Evolutionary conservation across 2,113 vertebrate species (phyloP).

Genomic region (Pandion haliaetus): DNA sequence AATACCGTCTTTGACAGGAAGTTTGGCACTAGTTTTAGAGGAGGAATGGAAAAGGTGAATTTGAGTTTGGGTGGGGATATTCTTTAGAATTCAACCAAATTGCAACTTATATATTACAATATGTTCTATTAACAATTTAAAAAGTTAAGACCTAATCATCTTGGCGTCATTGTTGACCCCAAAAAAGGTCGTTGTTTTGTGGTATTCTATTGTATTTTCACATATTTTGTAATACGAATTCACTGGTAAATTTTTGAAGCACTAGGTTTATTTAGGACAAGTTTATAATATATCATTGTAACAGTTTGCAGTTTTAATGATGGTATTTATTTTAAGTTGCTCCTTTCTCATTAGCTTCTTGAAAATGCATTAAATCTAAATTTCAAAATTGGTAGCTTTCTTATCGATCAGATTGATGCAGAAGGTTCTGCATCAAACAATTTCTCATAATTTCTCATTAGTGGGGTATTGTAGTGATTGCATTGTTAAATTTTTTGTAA

Average conservation of each 20-base stretch:
- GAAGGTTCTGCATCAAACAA: conserved; percentile 38
- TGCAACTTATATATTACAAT: conserved; percentile 62
- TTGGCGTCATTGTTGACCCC: conserved; percentile 39
- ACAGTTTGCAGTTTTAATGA: conserved; percentile 69
- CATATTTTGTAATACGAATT: conserved; percentile 70
- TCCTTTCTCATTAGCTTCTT: conserved; percentile 71
- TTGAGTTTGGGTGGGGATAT: conserved; percentile 29
- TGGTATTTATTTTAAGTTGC: conserved; percentile 69
- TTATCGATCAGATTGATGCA: conserved; percentile 60
- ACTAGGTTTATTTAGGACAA: conserved; percentile 69
- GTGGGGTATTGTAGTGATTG: conserved; percentile 57
- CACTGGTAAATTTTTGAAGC: conserved; percentile 70
- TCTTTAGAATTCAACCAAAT: conserved; percentile 74
- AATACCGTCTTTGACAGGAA: conserved; percentile 49
- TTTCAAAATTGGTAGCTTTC: conserved; percentile 60
- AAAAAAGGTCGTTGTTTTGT: conserved; percentile 51
- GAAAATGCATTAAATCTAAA: conserved; percentile 70
- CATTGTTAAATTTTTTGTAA: conserved; percentile 55
- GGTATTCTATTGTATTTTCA: conserved; percentile 70
- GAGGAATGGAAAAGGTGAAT: conserved; percentile 8
- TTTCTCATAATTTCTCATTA: conserved; percentile 53
- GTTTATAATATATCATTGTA: conserved; percentile 67
- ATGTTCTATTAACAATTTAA: conserved; percentile 36
- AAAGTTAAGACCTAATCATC: conserved; percentile 34
- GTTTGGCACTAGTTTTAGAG: conserved; percentile 56